Base-by-base conservation (phyloP, 2,888 invertebrate species). In the Luffia ferchaultella region DNA sequence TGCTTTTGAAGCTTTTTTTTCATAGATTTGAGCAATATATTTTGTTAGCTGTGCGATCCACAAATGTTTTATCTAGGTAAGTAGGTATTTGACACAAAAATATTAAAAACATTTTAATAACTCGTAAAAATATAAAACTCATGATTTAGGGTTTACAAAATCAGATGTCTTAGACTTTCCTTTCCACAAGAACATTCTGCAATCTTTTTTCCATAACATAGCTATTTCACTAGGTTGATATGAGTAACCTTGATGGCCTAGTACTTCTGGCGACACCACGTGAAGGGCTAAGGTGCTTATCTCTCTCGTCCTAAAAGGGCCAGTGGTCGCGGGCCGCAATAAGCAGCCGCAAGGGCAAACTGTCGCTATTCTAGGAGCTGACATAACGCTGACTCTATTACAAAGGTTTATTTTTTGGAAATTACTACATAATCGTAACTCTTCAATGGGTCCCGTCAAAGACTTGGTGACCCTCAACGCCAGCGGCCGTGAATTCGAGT, bases 131-230 rank as follows among this genome's bases (percentile, higher is more conserved):
- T 30, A 12, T 30, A 30, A 30, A 30, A 30, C 30, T 30, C 30
- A 30, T 30, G 30, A 30, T 30, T 30, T 30, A n/a, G n/a, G 30
- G 5, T 30, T 30, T 30, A 12, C 30, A 30, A n/a, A n/a, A n/a
- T n/a, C 30, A 30, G 30, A 3, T 30, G n/a, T 62, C 62, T 69
- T 73, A 20, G 73, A 65, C 56, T 70, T 68, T 20, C 79, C 79
- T 62, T 84, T 84, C 84, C 84, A 90, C 50, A 90, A 69, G 80
- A 90, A 90, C 78, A 85, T 90, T 60, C 90, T 76, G 55, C 89
- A 89, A 60, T 90, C 90, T 65, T 90, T 90, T 63, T 90, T 90
- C 89, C 89, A 90, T 53, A 85, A 82, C 61, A 82, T 83, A 1
- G 90, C 88, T 52, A 90, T 88, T 62, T 90, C 86, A 48, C 70